Conservation (phyloP, 2,888 invertebrate species). For the Teleogryllus oceanicus region DNA sequence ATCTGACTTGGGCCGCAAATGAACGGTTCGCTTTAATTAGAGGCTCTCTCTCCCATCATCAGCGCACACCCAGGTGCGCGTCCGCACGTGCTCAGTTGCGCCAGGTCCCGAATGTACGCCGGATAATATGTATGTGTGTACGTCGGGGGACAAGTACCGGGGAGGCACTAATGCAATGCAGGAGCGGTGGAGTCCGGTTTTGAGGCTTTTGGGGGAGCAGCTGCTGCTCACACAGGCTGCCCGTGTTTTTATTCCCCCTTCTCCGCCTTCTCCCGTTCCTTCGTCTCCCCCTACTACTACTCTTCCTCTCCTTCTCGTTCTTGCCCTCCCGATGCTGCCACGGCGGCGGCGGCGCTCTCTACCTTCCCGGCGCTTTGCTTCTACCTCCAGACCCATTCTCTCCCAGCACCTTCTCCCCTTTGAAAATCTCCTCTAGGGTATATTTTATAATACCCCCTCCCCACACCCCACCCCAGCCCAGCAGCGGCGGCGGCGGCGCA, state of each 20-base stretch:
- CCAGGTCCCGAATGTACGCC: not conserved
- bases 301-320: not conserved
- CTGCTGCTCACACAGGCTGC: not conserved
- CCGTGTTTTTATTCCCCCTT: slow-evolving; percentile 1
- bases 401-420: not conserved
- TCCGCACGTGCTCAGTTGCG: too few species aligned
- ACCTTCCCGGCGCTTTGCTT: slow-evolving; percentile 24
- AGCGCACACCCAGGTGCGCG: too few species aligned
- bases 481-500: not conserved
- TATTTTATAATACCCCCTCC: slow-evolving; percentile 35
- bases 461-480: not conserved
- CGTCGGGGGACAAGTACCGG: not conserved
- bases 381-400: slow-evolving; percentile 21
- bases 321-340: too few species aligned
- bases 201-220: not conserved
- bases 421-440: slow-evolving; percentile 32
- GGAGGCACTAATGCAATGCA: not conserved
- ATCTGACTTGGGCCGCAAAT: too few species aligned
- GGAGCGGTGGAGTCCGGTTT: not conserved
- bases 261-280: not conserved
- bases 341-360: not conserved
- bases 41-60: too few species aligned
- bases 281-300: not conserved
- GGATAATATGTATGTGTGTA: not conserved
- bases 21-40: too few species aligned